These are phyloP conservation scores for Rhagonycha lutea DNA, from an alignment of 2,888 invertebrate genomes.

Conservation along the genomic window DNA sequence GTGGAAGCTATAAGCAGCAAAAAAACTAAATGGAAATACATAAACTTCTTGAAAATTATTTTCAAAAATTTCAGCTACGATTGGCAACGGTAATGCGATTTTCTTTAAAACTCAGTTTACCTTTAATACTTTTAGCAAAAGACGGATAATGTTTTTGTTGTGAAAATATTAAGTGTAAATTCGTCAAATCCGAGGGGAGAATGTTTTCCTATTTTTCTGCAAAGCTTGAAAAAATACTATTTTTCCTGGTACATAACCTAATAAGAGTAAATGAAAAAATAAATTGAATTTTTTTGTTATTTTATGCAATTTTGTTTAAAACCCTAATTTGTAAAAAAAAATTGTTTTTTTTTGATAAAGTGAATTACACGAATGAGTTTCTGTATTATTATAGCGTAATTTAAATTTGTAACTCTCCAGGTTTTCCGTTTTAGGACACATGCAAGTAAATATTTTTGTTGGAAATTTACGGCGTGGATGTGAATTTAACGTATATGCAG, in stretches of 20 bases:
- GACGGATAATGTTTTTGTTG: not conserved
- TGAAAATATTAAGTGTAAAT: not conserved
- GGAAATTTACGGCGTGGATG: not conserved
- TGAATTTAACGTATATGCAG: conserved; percentile 11
- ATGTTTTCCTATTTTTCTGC: not conserved
- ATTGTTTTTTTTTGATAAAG: not conserved
- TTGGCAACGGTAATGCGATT: not conserved
- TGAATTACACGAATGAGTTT: not conserved
- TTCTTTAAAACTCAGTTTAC: not conserved
- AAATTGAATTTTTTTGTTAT: not conserved
- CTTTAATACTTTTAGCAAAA: not conserved
- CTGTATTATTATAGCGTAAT: not conserved
- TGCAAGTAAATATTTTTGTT: not conserved
- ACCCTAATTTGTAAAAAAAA: not conserved
- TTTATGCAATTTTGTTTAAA: not conserved
- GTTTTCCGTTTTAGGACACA: not conserved
- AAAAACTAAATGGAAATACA: conserved; percentile 35
- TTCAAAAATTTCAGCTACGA: conserved; percentile 7
- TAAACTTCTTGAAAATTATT: conserved; percentile 11
- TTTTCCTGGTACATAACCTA: not conserved
- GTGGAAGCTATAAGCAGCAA: conserved; percentile 34
- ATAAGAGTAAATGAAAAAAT: not conserved
- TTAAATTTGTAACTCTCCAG: not conserved
- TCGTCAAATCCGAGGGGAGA: not conserved
- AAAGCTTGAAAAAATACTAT: not conserved